phyloP scores from a whole-genome alignment of 2,113 vertebrate species.

The Octodon degus region DNA sequence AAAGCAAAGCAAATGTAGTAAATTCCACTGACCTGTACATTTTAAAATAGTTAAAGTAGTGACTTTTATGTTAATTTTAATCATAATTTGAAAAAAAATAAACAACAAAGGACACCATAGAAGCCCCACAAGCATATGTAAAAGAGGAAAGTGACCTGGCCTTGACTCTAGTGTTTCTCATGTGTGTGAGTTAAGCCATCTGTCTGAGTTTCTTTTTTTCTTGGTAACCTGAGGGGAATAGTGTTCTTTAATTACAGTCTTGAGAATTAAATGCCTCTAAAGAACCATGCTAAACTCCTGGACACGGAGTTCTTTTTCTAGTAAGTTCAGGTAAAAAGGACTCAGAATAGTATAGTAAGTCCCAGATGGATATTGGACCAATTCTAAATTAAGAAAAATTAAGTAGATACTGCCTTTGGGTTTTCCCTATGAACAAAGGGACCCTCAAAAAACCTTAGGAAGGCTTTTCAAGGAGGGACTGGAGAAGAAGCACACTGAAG shows the following conservation, averaged over 20 bases:
- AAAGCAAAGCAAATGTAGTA: neutral
- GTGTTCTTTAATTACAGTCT: neutral
- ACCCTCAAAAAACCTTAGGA: neutral
- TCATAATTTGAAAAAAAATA: neutral
- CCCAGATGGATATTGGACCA: neutral
- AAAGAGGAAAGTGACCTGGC: neutral
- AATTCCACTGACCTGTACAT: neutral
- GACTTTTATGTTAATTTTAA: neutral
- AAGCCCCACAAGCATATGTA: neutral
- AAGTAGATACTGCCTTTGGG: neutral
- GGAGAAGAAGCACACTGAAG: neutral
- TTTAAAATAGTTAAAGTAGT: neutral
- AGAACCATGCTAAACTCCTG: neutral
- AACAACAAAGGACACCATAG: neutral
- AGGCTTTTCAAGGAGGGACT: neutral
- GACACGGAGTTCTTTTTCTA: neutral
- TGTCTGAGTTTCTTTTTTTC: neutral
- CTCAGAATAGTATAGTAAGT: neutral
- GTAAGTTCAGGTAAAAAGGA: neutral
- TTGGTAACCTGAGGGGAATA: neutral
- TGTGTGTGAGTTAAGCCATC: rapidly evolving
- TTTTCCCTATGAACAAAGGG: neutral
- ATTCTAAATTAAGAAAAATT: slow-evolving; percentile 26
- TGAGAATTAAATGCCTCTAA: neutral
- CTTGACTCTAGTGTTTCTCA: neutral